Evolutionary conservation across 2,888 invertebrate species (phyloP), one percentile per base, ranked within the genome.

Genomic region (Macrosoma leucophasiata): DNA sequence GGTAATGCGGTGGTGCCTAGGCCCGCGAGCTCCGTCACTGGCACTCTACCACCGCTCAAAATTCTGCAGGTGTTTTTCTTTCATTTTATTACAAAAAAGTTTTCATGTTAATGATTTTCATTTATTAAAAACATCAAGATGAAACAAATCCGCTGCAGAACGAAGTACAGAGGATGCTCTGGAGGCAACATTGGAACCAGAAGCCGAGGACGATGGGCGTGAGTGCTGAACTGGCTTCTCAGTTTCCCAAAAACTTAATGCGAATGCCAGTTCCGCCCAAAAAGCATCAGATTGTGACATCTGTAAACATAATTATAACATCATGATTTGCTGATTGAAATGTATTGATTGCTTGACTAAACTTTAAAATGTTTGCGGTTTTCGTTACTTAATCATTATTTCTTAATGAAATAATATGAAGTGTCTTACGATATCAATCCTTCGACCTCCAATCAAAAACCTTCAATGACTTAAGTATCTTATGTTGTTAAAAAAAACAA

Each of bases 241-340:
- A 11, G 89, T 87, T 46, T 89, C 88, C 86, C 90, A 89, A 54
- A 93, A 88, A 62, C 90, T 88, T 11, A 93, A 55, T 0, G 91
- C 91, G 61, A 94, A 94, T 37, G 85, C 78, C 1, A 91, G 57
- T 62, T 94, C 94, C 0, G 88, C 85, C 58, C 86, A 84, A 22
- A 93, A 78, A 1, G 92, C 92, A 55, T 92, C 90, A 26, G 84
- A 72, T 7, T 89, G 87, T 0, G 91, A 86, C 57, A 92, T 87
- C 92, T 93, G 66, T 1, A 73, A 76, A 44, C 1, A 6, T 18
- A 22, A 20, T n/a, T n/a, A n/a, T n/a, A n/a, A n/a, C n/a, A n/a
- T n/a, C n/a, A n/a, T n/a, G n/a, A n/a, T n/a, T n/a, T n/a, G n/a
- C n/a, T n/a, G n/a, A n/a, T n/a, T n/a, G n/a, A n/a, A n/a, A n/a